phyloP scores from a whole-genome alignment of 2,888 invertebrate species.

The Parnassius smintheus region DNA sequence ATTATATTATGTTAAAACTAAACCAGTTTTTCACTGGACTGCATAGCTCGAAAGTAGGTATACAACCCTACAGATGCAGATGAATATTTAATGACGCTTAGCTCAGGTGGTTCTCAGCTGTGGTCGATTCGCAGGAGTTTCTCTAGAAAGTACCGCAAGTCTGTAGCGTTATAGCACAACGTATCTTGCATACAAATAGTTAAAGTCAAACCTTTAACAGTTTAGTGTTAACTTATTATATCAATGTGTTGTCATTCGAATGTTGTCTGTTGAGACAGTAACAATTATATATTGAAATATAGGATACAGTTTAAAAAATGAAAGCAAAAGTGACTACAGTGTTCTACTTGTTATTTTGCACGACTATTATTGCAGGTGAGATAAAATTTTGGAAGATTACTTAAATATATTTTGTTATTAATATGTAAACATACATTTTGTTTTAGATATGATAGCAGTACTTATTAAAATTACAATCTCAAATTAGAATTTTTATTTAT shows the following conservation, averaged over 20 bases:
- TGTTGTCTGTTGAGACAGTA: constrained; percentile 67
- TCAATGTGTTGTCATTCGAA: constrained; percentile 63
- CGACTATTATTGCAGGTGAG: constrained; percentile 48
- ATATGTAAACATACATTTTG: no score
- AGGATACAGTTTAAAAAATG: constrained; percentile 44
- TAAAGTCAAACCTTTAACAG: constrained; percentile 54
- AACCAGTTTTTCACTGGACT: constrained; percentile 19
- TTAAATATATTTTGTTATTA: no score
- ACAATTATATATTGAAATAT: constrained; percentile 46
- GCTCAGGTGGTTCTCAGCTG: constrained; percentile 45
- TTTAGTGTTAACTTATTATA: constrained; percentile 58
- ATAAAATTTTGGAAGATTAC: constrained; percentile 18
- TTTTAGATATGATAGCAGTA: no score
- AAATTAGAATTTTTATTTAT: no score
- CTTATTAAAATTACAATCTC: no score
- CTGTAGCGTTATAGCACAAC: constrained; percentile 62
- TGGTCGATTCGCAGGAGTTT: constrained; percentile 67
- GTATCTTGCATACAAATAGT: constrained; percentile 75
- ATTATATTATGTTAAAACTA: background rate
- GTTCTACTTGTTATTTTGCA: constrained; percentile 46
- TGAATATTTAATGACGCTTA: constrained; percentile 46
- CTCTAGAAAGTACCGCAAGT: constrained; percentile 78
- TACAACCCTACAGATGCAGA: constrained; percentile 48
- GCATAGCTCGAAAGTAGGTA: constrained; percentile 29
- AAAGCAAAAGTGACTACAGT: constrained; percentile 50